These are phyloP conservation scores for Lycocerus yunnanus DNA, from an alignment of 2,888 invertebrate species.

Conservation along the genomic window DNA sequence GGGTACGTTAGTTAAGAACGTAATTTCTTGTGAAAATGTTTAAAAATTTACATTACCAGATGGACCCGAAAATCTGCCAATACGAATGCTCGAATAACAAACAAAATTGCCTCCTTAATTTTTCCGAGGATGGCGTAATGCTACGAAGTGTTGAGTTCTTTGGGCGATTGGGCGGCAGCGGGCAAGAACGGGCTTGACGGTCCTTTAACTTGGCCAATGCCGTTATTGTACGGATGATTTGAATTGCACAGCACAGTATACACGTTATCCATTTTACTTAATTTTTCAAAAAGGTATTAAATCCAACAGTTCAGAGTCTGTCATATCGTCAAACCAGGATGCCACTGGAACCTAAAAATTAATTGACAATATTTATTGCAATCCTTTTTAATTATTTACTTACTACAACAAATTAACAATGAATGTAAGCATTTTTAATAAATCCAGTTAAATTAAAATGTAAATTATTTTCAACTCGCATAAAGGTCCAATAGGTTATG, in stretches of 20 bases:
- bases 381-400: too few species aligned
- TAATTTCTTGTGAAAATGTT: constrained; percentile 3
- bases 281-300: constrained; percentile 97
- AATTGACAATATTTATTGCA: not conserved
- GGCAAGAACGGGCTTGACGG: constrained; percentile 35
- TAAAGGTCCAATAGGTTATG: too few species aligned
- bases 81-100: constrained; percentile 40
- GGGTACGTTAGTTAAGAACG: not conserved
- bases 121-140: constrained; percentile 37
- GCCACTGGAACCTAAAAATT: constrained; percentile 88
- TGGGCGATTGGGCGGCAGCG: constrained; percentile 30
- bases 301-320: constrained; percentile 95
- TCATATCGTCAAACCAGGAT: constrained; percentile 99
- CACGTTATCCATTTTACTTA: constrained; percentile 96
- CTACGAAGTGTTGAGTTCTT: constrained; percentile 49
- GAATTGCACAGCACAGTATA: constrained; percentile 93
- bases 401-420: too few species aligned
- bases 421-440: too few species aligned
- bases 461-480: too few species aligned
- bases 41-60: constrained; percentile 15
- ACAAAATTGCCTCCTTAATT: constrained; percentile 38
- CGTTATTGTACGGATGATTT: constrained; percentile 77
- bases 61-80: constrained; percentile 25
- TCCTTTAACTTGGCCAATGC: constrained; percentile 43
- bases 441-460: too few species aligned